Conservation (phyloP, 2,113 vertebrate species). For the Dromiciops gliroides region DNA sequence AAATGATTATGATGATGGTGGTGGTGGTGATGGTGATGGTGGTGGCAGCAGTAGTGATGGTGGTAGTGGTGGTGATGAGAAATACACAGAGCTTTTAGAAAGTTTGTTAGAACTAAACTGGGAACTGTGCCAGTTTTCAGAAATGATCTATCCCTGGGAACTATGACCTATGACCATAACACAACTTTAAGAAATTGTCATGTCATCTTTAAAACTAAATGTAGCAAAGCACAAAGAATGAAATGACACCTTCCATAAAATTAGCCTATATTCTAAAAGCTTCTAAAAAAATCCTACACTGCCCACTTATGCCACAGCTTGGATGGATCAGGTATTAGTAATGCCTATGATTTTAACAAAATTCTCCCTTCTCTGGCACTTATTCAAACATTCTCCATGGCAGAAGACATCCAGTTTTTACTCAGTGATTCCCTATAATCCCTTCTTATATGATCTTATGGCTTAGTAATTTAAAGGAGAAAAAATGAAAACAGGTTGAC, state of each 20-base stretch:
- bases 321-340: background rate
- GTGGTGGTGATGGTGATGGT: too few species aligned
- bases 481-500: background rate
- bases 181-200: background rate
- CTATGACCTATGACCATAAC: background rate
- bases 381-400: background rate
- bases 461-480: background rate
- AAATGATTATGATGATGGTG: background rate
- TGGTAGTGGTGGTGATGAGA: background rate
- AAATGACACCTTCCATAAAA: background rate
- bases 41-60: too few species aligned
- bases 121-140: background rate
- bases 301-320: background rate
- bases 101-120: background rate
- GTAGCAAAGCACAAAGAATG: background rate
- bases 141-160: background rate
- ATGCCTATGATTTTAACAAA: background rate
- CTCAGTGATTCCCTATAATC: background rate
- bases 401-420: background rate
- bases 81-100: background rate
- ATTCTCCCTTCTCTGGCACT: background rate
- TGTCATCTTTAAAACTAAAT: background rate
- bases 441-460: background rate
- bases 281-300: background rate
- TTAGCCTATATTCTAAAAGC: background rate